Evolutionary conservation across 2,888 invertebrate species (phyloP), one percentile per base, ranked within the genome.

Genomic region (Tridacna gigas): DNA sequence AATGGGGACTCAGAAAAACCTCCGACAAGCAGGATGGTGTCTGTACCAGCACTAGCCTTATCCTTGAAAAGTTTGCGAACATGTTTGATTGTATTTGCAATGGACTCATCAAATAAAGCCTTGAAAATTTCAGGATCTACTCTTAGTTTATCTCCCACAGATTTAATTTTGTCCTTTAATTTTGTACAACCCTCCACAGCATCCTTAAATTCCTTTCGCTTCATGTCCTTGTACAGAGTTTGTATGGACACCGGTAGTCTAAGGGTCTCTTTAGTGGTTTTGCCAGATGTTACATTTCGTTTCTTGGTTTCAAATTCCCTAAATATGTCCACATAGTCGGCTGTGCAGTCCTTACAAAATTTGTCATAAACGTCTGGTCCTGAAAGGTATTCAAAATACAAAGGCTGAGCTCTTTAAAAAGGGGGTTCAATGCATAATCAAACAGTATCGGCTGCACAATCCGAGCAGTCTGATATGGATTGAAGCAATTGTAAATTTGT

Each of bases 231-330:
- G 79, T 76, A 90, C 12, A 83, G 25, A 18, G 83, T 84, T 11
- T 66, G 51, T 7, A 90, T 60, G 37, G 75, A 56, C 0, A 83
- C 74, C 2, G 90, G 90, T 37, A 90, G 80, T 48, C 86, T 86
- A 26, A 90, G 75, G 4, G 89, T 90, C 61, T 89, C 86, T 61
- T 79, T 84, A 1, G 61, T 69, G 73, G 82, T 80, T 37, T 56
- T 48, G 18, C 80, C 79, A 7, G 74, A 65, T 25, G 78, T 81
- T 3, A 89, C 82, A 56, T 80, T 87, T 15, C 90, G 79, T 75
- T 90, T 90, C 79, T 89, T 89, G 0, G 86, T 87, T 74, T 90
- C 90, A 85, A 90, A 90, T 56, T 89, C 89, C 73, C 87, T 63
- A 13, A 83, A 84, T 48, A 90, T 71, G 25, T 87, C 87, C 0